A percentile compares a stretch with the other conserved stretches of the same genome.
Evolutionary conservation across 2,888 invertebrate species (phyloP).

Genomic region (Sphecodes monilicornis): DNA sequence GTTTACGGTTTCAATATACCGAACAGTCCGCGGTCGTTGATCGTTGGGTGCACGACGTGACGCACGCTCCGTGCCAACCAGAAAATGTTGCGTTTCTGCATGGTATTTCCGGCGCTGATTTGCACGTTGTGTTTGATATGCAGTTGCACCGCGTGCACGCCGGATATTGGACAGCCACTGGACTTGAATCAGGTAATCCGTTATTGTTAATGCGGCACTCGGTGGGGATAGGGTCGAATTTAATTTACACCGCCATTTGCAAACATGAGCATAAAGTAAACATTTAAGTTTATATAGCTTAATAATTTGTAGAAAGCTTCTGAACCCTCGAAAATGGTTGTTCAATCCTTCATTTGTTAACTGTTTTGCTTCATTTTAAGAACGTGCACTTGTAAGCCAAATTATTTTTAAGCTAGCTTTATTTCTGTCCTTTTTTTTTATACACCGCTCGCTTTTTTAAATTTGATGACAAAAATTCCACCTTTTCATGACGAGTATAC

Average conservation of each 20-base stretch:
- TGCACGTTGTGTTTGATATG: conserved; percentile 44
- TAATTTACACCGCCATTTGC: neutral
- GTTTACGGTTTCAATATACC: conserved; percentile 56
- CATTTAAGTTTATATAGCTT: too few species aligned
- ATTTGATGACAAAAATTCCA: too few species aligned
- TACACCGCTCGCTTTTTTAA: too few species aligned
- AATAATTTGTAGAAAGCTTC: too few species aligned
- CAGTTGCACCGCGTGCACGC: conserved; percentile 48
- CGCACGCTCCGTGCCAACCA: neutral
- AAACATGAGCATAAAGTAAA: neutral
- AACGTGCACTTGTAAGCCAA: too few species aligned
- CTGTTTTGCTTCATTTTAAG: too few species aligned
- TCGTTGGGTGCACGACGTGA: neutral
- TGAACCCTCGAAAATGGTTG: too few species aligned
- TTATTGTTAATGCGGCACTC: neutral
- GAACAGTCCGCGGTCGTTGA: neutral
- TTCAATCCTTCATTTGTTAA: too few species aligned
- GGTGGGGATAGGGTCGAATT: neutral
- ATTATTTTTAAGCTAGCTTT: too few species aligned
- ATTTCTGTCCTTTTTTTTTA: too few species aligned
- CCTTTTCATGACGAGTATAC: too few species aligned
- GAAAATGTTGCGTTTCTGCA: conserved; percentile 45
- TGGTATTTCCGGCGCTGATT: conserved; percentile 47
- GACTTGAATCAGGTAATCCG: conserved; percentile 62
- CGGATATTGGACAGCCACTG: conserved; percentile 53